Conservation (phyloP, 1,140 invertebrate genomes). For the Procambarus virginalis region DNA sequence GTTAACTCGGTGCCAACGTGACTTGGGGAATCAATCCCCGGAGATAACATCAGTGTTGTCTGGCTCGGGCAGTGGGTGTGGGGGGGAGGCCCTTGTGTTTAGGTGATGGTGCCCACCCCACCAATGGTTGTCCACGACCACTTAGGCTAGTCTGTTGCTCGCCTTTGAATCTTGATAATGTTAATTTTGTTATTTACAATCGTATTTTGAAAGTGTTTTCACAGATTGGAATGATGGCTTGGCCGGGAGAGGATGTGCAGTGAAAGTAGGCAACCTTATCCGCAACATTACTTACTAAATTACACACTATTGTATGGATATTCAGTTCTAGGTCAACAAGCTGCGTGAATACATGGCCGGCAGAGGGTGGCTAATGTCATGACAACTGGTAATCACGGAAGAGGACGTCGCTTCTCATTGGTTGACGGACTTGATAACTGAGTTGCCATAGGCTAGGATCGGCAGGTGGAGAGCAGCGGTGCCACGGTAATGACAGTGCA, state of each 20-base stretch:
- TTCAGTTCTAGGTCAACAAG: background rate
- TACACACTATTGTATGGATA: background rate
- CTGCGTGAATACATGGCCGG: background rate
- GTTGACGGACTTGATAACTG: background rate
- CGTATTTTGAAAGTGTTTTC: too few relatives aligned
- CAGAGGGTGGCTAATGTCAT: constrained; percentile 4
- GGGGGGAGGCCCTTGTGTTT: too few relatives aligned
- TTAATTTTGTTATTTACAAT: too few relatives aligned
- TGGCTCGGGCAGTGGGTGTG: too few relatives aligned
- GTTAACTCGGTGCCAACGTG: background rate
- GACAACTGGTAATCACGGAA: background rate
- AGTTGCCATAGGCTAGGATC: constrained; percentile 10
- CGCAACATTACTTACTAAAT: background rate
- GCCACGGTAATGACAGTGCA: background rate
- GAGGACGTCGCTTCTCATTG: background rate
- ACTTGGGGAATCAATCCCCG: background rate
- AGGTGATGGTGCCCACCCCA: too few relatives aligned
- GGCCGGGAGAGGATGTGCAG: background rate
- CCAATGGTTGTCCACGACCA: too few relatives aligned
- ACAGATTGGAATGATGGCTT: background rate
- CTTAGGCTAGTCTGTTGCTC: too few relatives aligned
- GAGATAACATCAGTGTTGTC: background rate
- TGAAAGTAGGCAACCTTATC: background rate
- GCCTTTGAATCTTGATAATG: too few relatives aligned
- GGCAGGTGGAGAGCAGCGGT: constrained; percentile 3